Conservation (phyloP, 1,140 invertebrate genomes). For the Leptinotarsa undecemlineata region DNA sequence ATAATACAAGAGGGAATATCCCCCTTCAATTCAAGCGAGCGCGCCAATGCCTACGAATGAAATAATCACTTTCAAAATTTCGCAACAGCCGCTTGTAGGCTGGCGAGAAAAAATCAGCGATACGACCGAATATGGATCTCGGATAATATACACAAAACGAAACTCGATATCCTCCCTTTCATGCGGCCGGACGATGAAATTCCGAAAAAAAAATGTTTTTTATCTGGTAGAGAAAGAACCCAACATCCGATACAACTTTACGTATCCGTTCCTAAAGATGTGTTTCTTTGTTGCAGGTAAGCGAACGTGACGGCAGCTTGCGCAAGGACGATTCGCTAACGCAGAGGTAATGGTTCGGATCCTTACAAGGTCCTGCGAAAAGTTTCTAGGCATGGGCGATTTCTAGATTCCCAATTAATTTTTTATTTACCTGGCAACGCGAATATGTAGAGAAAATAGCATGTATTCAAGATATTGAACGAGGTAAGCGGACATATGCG, state of each 20-base stretch:
- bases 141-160: background rate
- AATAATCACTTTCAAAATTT: constrained; percentile 46
- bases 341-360: background rate
- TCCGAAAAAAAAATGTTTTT: background rate
- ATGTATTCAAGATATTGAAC: too few species aligned
- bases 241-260: background rate
- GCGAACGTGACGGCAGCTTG: background rate
- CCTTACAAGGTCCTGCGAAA: too few species aligned
- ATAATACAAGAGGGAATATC: too few species aligned
- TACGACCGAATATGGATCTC: constrained; percentile 7
- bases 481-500: too few species aligned
- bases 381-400: too few species aligned
- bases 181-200: background rate
- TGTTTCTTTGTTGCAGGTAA: constrained; percentile 4
- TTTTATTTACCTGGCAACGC: too few species aligned
- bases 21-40: too few species aligned
- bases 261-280: background rate
- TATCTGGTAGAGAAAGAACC: background rate
- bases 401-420: too few species aligned
- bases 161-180: background rate
- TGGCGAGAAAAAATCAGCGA: constrained; percentile 36
- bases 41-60: background rate
- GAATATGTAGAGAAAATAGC: too few species aligned
- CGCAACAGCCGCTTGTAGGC: constrained; percentile 31
- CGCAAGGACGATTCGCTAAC: background rate